Percentiles rank a stretch among this genome's conserved stretches.
phyloP scores from a whole-genome alignment of 1,140 invertebrate species.

The Heliconius melpomene region DNA sequence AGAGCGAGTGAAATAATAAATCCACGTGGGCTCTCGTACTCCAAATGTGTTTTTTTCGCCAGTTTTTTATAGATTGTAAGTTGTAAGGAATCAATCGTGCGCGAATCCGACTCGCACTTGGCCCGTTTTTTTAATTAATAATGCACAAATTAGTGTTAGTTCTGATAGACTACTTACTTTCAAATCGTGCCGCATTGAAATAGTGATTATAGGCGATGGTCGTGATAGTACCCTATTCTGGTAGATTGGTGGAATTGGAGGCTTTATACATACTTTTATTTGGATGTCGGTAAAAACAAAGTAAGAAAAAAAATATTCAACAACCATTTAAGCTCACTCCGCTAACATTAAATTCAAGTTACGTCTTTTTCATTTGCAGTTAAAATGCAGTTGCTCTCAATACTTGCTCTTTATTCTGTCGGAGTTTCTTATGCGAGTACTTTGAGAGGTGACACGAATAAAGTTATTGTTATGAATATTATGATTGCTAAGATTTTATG shows the following conservation, averaged over 20 bases:
- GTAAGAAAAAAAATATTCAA: background rate
- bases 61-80: no score
- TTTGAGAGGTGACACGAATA: conserved; percentile 4
- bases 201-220: no score
- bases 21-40: no score
- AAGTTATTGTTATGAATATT: conserved; percentile 6
- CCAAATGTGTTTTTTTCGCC: no score
- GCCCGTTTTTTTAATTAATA: no score
- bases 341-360: conserved; percentile 1
- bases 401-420: background rate
- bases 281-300: background rate
- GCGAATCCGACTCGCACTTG: no score
- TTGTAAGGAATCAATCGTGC: no score
- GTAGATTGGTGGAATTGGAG: background rate
- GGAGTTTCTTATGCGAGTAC: conserved; percentile 4
- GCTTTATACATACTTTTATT: background rate
- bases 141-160: no score
- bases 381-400: conserved; percentile 11
- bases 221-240: no score
- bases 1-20: no score
- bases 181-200: no score
- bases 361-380: conserved; percentile 1
- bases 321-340: background rate
- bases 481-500: conserved; percentile 1
- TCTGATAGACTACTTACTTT: no score